Evolutionary conservation across 1,140 invertebrate species (phyloP), one percentile per base, ranked within the genome.

Genomic region (Drosophila micromelanica): DNA sequence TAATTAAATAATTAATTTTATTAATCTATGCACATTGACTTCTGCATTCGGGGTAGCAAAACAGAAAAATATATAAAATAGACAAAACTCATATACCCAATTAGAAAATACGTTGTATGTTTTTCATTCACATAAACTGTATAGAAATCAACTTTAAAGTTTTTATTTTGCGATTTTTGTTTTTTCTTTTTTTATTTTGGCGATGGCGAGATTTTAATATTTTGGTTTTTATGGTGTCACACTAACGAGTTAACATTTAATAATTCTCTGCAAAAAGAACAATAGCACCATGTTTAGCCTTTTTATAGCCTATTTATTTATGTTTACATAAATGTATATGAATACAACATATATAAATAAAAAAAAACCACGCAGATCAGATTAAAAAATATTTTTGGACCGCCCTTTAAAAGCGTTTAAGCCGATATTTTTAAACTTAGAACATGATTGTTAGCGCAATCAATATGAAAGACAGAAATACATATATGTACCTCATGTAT

Each of bases 1-100:
- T 84, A 89, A 89, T 87, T 87, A 89, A 87, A 89, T 87, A 87
- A 87, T 87, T 89, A 89, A 87, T 89, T 73, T 62, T 73, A 77
- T 87, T 87, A 89, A 87, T 59, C 74, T 87, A 79, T 79, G 84
- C 84, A 57, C 76, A 64, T 30, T 42, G 32, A 69, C 57, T 62
- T 48, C 51, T 42, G 37, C 62, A 51, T 64, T 57, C 52, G 27
- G 27, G 56, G 45, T 61, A 37, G 54, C 48, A 72, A 76, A 70
- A 68, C 59, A 60, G 63, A 23, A 49, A 61, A 38, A 60, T 17
- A 65, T n/a, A 74, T 32, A 64, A 63, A 55, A 40, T 49, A 30
- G 0, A 17, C 48, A 43, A 65, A 61, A 52, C 32, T 52, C 52
- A 72, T 55, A 38, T 27, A 5, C 8, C n/a, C n/a, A 62, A 13